A percentile compares a stretch with the other conserved stretches of the same genome.
Evolutionary conservation across 2,888 invertebrate species (phyloP).

Genomic region (Epicampocera succincta): DNA sequence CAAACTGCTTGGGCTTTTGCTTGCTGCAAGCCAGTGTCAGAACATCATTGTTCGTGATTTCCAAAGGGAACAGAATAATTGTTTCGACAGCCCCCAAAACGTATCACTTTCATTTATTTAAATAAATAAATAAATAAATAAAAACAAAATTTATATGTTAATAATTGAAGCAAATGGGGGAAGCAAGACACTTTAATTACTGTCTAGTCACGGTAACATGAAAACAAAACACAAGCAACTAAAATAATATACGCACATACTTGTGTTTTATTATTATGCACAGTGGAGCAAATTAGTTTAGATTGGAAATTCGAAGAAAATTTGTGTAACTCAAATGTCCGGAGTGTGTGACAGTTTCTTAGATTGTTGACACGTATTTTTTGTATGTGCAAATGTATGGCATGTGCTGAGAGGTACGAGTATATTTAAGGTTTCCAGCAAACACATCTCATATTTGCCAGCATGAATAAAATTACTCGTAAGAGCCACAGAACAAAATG

Average conservation of each 20-base stretch:
- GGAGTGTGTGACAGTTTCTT: no score
- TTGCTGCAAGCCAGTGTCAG: neutral
- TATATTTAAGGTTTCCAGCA: no score
- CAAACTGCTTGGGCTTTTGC: neutral
- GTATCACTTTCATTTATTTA: slow-evolving; percentile 64
- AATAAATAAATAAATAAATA: slow-evolving; percentile 49
- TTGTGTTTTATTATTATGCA: neutral
- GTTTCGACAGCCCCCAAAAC: no score
- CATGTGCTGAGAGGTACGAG: no score
- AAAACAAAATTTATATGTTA: slow-evolving; percentile 15
- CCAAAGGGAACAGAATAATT: neutral
- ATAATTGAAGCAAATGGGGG: neutral
- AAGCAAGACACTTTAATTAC: slow-evolving; percentile 30
- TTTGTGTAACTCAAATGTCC: no score
- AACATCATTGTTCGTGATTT: slow-evolving; percentile 19
- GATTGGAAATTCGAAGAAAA: no score
- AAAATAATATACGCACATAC: neutral
- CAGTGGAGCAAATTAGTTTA: neutral
- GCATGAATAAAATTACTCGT: no score
- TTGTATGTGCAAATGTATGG: no score
- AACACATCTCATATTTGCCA: no score
- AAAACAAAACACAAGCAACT: slow-evolving; percentile 25
- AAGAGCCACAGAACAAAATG: no score
- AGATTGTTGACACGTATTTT: no score
- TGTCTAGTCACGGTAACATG: slow-evolving; percentile 59